A percentile compares a stretch with the other conserved stretches of the same genome.
Evolutionary conservation across 2,797 vertebrate species (phyloP).

Genomic region (Rallus crepitans): DNA sequence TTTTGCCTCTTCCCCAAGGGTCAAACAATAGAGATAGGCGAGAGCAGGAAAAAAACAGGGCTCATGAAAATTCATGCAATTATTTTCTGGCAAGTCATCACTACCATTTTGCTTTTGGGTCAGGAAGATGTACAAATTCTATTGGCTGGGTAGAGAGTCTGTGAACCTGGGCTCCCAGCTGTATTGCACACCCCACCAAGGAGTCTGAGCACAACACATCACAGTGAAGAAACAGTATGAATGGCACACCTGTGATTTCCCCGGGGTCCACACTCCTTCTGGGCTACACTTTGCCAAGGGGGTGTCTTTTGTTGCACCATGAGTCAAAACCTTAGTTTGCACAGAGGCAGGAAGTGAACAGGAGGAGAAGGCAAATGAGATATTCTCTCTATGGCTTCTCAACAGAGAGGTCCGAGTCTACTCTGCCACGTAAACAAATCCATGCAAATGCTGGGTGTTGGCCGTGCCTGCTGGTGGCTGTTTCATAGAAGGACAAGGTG

Average conservation of each 20-base stretch:
- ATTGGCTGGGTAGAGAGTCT: not conserved
- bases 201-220: not conserved
- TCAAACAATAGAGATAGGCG: not conserved
- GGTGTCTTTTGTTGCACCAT: not conserved
- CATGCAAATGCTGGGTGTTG: slow-evolving; percentile 40
- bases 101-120: not conserved
- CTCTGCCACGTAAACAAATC: slow-evolving; percentile 45
- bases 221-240: rapidly evolving
- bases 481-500: not conserved
- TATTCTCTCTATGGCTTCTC: not conserved
- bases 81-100: not conserved
- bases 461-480: not conserved
- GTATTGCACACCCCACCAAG: not conserved
- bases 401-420: not conserved
- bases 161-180: not conserved
- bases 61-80: slow-evolving; percentile 52
- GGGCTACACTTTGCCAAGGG: not conserved
- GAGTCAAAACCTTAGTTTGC: slow-evolving; percentile 7
- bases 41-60: not conserved
- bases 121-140: not conserved
- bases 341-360: slow-evolving; percentile 18
- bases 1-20: slow-evolving; percentile 16
- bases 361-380: slow-evolving; percentile 55
- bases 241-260: not conserved
- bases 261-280: not conserved